Percentiles rank a stretch among this genome's conserved stretches.
phyloP scores from a whole-genome alignment of 2,888 invertebrate genomes.

The Parelbella ahira region DNA sequence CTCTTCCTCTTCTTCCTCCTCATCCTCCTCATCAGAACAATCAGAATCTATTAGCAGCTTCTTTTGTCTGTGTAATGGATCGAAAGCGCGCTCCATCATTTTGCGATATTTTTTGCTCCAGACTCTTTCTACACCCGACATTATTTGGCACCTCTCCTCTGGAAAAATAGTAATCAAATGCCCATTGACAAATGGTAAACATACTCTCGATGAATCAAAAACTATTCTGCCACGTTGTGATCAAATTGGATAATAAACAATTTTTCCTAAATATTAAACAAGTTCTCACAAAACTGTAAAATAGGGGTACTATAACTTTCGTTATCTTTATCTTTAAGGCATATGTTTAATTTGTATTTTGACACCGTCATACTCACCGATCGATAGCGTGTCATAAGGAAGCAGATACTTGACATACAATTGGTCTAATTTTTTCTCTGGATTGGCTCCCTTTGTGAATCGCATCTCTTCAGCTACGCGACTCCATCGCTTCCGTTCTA shows the following conservation, averaged over 20 bases:
- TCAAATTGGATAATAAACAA: too few species aligned
- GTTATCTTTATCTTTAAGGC: too few species aligned
- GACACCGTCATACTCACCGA: constrained; percentile 64
- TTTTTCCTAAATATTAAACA: too few species aligned
- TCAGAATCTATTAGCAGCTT: constrained; percentile 44
- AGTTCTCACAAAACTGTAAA: too few species aligned
- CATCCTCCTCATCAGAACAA: constrained; percentile 60
- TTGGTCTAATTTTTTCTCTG: constrained; percentile 91
- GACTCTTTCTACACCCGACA: constrained; percentile 86
- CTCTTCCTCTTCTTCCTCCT: constrained; percentile 62
- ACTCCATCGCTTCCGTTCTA: constrained; percentile 93
- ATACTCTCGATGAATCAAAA: too few species aligned
- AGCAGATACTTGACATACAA: constrained; percentile 95
- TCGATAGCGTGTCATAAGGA: constrained; percentile 92
- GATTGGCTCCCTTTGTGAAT: constrained; percentile 88
- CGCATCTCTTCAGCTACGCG: constrained; percentile 94
- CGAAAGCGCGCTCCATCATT: constrained; percentile 47
- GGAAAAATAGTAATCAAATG: too few species aligned
- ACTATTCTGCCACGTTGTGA: too few species aligned
- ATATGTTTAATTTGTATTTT: too few species aligned
- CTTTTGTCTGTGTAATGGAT: constrained; percentile 50
- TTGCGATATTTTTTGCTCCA: constrained; percentile 84
- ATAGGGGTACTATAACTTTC: too few species aligned
- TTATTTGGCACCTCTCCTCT: constrained; percentile 87
- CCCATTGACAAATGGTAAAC: too few species aligned